These are phyloP conservation scores for Clytia hemisphaerica DNA, from an alignment of 30 jellyfish, hydroid and myxozoan species.

Conservation along the genomic window DNA sequence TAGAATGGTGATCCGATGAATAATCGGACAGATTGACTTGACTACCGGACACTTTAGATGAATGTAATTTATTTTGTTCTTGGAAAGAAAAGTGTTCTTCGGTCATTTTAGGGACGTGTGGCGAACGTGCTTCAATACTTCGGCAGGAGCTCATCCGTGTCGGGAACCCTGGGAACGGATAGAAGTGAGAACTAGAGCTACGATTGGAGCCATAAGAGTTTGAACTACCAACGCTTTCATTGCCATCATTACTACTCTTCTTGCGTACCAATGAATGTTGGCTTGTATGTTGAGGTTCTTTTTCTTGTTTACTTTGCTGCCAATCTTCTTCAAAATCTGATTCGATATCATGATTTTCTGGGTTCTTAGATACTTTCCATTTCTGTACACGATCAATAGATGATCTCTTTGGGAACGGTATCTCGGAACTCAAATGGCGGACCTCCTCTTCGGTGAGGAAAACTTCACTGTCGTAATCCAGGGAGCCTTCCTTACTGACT, in stretches of 20 bases:
- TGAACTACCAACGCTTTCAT: constrained; percentile 23
- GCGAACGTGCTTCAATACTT: constrained; percentile 89
- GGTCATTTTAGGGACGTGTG: constrained; percentile 61
- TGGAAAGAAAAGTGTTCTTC: constrained; percentile 7
- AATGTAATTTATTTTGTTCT: too few relatives aligned
- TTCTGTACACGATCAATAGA: constrained; percentile 86
- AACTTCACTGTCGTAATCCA: constrained; percentile 32
- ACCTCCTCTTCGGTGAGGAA: constrained; percentile 95
- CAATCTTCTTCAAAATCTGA: constrained; percentile 47
- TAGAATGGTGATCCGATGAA: too few relatives aligned
- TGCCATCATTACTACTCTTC: constrained; percentile 29
- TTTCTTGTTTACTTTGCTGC: not conserved
- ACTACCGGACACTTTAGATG: too few relatives aligned
- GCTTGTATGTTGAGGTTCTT: not conserved
- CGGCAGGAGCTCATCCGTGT: constrained; percentile 94
- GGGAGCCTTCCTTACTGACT: not conserved
- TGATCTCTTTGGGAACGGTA: constrained; percentile 51
- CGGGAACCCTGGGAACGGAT: constrained; percentile 90
- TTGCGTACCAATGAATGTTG: constrained; percentile 18
- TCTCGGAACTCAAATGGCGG: constrained; percentile 39
- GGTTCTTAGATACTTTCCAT: constrained; percentile 76
- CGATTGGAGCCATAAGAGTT: constrained; percentile 26
- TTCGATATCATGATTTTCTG: constrained; percentile 62
- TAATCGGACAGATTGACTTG: too few relatives aligned
- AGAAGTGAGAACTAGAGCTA: constrained; percentile 50